These are phyloP conservation scores for Microhierax caerulescens DNA, from an alignment of 2,797 vertebrate genomes.

Conservation along the genomic window DNA sequence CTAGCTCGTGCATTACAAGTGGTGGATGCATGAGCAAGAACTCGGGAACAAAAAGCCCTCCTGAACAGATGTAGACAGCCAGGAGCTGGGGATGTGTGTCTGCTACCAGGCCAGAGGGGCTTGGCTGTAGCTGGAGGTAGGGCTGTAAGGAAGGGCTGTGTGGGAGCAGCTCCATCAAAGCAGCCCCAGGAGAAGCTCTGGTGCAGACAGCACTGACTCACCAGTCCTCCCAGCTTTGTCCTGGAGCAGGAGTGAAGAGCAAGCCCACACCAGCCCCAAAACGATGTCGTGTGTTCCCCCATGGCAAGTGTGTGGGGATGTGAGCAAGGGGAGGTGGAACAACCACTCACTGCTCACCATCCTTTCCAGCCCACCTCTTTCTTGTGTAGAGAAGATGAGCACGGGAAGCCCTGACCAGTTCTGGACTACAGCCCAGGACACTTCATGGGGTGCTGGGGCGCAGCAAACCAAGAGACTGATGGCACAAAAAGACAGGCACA, in stretches of 20 bases:
- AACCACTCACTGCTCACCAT: fast-evolving
- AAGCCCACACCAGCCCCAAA: background rate
- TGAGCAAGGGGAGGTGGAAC: background rate
- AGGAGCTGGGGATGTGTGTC: background rate
- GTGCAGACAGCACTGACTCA: background rate
- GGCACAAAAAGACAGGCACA: background rate
- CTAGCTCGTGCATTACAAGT: background rate
- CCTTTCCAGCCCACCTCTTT: background rate
- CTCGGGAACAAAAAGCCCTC: background rate
- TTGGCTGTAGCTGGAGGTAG: background rate
- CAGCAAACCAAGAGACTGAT: background rate
- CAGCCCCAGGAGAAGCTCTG: background rate
- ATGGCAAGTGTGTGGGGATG: background rate
- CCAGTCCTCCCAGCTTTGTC: background rate
- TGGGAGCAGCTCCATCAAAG: background rate
- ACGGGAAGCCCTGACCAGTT: background rate
- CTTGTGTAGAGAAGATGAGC: background rate
- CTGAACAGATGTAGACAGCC: background rate
- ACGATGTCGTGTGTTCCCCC: fast-evolving
- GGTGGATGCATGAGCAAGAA: background rate
- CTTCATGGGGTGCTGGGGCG: background rate
- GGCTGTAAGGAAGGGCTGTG: fast-evolving
- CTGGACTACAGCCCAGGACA: background rate
- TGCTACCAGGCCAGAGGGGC: background rate
- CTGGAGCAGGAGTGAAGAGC: background rate